These are phyloP conservation scores for Dicyrtomina minuta DNA, from an alignment of 2,888 invertebrate species.

Conservation along the genomic window DNA sequence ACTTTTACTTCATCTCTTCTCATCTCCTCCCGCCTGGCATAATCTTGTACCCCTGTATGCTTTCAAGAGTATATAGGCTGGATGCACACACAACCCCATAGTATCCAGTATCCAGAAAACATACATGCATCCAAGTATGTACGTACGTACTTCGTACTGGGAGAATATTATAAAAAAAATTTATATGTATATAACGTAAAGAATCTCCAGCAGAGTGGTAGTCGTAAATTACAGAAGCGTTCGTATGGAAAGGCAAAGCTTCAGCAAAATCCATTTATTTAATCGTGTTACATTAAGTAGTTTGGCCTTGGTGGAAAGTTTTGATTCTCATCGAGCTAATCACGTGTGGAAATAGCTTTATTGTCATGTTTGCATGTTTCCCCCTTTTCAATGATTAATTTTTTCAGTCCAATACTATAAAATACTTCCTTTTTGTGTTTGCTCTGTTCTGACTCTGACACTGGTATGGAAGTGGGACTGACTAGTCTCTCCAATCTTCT, in stretches of 20 bases:
- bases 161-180: neutral
- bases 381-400: constrained; percentile 12
- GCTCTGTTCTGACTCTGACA: neutral
- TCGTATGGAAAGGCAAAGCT: constrained; percentile 3
- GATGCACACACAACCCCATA: no score
- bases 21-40: no score
- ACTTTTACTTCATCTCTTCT: no score
- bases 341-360: constrained; percentile 15
- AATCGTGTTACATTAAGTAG: constrained; percentile 33
- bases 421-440: neutral
- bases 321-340: constrained; percentile 23
- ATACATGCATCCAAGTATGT: no score
- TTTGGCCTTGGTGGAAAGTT: constrained; percentile 31
- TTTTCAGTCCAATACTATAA: constrained; percentile 10
- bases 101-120: no score
- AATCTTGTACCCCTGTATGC: no score
- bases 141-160: neutral
- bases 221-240: constrained; percentile 4
- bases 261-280: constrained; percentile 27
- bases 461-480: neutral
- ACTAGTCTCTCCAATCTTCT: neutral
- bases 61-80: no score
- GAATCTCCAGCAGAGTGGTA: neutral
- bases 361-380: constrained; percentile 19
- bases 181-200: no score